phyloP scores from a whole-genome alignment of 2,113 vertebrate genomes.

The Spilogale gracilis region DNA sequence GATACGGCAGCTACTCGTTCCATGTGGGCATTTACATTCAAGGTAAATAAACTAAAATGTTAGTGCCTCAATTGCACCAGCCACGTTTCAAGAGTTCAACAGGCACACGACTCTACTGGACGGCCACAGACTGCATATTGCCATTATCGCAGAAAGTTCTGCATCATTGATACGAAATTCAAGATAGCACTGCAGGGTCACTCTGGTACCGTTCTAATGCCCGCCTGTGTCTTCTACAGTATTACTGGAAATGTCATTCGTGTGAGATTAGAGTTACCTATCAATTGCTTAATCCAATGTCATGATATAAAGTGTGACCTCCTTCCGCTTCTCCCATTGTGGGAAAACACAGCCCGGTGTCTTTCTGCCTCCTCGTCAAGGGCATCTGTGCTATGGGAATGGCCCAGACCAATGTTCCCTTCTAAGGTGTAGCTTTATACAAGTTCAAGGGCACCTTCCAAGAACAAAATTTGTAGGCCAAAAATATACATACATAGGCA shows the following conservation, averaged over 20 bases:
- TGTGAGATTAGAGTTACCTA: neutral
- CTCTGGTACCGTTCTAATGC: slow-evolving; percentile 65
- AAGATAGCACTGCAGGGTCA: neutral
- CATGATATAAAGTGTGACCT: neutral
- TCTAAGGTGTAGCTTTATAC: neutral
- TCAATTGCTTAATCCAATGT: neutral
- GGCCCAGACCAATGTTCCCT: fast-evolving
- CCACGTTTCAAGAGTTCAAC: neutral
- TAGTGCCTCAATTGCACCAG: neutral
- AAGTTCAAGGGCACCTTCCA: neutral
- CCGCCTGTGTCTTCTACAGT: neutral
- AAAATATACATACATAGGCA: neutral
- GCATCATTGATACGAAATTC: neutral
- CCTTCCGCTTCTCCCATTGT: neutral
- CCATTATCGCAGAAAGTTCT: neutral
- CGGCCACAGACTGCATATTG: fast-evolving
- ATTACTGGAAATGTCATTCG: neutral
- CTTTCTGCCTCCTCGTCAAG: neutral
- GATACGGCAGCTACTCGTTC: neutral
- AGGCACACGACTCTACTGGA: neutral
- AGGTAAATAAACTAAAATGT: neutral
- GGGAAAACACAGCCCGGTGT: neutral
- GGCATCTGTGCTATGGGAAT: neutral
- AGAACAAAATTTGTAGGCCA: neutral
- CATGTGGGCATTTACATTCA: neutral